A percentile compares a stretch with the other conserved stretches of the same genome.
phyloP scores from a whole-genome alignment of 2,113 vertebrate genomes.

The Chaetura pelagica region DNA sequence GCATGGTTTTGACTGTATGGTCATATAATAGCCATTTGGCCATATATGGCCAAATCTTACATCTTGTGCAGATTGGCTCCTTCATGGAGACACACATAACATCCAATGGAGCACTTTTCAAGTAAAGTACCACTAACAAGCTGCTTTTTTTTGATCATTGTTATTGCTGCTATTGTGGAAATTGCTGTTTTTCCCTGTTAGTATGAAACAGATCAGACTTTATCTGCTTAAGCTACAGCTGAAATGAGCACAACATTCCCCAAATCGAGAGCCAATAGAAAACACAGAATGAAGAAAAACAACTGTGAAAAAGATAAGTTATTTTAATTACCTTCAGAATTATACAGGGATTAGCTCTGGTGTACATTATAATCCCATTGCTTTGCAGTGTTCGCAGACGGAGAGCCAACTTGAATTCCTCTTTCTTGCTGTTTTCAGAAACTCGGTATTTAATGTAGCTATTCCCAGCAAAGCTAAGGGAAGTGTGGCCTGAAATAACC shows the following conservation, averaged over 20 bases:
- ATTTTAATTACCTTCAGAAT: slow-evolving; percentile 89
- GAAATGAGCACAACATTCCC: slow-evolving; percentile 50
- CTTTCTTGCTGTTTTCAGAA: slow-evolving; percentile 85
- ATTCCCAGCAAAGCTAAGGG: slow-evolving; percentile 96
- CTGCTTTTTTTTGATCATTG: not conserved
- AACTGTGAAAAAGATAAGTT: slow-evolving; percentile 41
- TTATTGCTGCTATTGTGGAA: slow-evolving; percentile 6
- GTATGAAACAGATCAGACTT: slow-evolving; percentile 13
- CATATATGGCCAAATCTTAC: not conserved
- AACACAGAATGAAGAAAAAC: slow-evolving; percentile 42
- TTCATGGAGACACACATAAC: not conserved
- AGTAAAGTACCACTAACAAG: slow-evolving; percentile 23
- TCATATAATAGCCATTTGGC: not conserved
- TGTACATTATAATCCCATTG: slow-evolving; percentile 94
- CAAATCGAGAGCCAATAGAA: slow-evolving; percentile 42
- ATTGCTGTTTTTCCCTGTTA: not conserved
- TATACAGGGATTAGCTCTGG: slow-evolving; percentile 89
- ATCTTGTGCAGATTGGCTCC: not conserved
- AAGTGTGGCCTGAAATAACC: slow-evolving; percentile 88
- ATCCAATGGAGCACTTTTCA: slow-evolving; percentile 3
- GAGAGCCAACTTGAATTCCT: slow-evolving; percentile 91
- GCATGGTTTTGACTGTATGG: not conserved
- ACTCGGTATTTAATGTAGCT: slow-evolving; percentile 97
- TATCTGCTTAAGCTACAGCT: slow-evolving; percentile 51
- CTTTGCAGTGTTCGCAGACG: slow-evolving; percentile 94